Evolutionary conservation across 35 echinoderm and acorn worm species (phyloP).

Genomic region (Patiria miniata): DNA sequence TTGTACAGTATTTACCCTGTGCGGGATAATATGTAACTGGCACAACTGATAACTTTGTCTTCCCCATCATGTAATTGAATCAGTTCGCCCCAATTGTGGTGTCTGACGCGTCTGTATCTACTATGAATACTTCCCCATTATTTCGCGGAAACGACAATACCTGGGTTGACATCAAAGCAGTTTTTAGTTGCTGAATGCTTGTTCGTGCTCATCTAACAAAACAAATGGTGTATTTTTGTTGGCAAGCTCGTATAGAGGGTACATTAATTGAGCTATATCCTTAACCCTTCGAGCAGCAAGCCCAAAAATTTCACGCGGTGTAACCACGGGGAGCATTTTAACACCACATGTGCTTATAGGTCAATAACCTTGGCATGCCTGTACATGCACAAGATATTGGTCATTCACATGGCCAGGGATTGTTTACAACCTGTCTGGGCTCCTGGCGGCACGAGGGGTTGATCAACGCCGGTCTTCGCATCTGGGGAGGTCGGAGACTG

Average conservation of each 20-base stretch:
- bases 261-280: slow-evolving; percentile 29
- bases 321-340: slow-evolving; percentile 36
- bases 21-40: too few relatives aligned
- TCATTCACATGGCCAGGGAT: too few relatives aligned
- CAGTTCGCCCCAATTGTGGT: too few relatives aligned
- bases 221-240: neutral
- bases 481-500: neutral
- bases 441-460: slow-evolving; percentile 7
- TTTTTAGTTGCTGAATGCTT: slow-evolving; percentile 35
- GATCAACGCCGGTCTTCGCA: slow-evolving; percentile 37
- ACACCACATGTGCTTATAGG: too few relatives aligned
- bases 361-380: too few relatives aligned
- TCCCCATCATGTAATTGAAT: too few relatives aligned
- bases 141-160: slow-evolving; percentile 42
- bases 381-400: too few relatives aligned
- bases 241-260: slow-evolving; percentile 26
- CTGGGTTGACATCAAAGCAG: neutral
- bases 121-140: neutral
- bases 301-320: too few relatives aligned
- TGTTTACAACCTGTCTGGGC: too few relatives aligned
- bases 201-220: slow-evolving; percentile 45
- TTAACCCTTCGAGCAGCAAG: too few relatives aligned
- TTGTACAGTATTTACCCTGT: too few relatives aligned
- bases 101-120: neutral
- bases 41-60: too few relatives aligned